Evolutionary conservation across 2,113 vertebrate genomes (phyloP), one percentile per base, ranked within the genome.

Genomic region (Fregata magnificens): DNA sequence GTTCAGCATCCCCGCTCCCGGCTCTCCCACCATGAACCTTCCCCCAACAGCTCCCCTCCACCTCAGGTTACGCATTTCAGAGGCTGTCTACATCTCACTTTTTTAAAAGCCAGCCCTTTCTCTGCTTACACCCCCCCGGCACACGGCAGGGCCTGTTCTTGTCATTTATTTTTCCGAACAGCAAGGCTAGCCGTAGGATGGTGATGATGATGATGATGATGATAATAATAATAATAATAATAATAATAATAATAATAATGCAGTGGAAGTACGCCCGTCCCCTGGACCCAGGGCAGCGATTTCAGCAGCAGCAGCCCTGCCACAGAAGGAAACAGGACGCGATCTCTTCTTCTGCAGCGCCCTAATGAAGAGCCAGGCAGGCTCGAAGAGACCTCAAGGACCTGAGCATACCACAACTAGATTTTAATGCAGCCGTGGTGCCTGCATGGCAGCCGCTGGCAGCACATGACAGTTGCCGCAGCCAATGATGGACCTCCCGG

Each of bases 211-310:
- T 34, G 10, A 26, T 24, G 7, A n/a, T 69, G 8, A 26, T 40
- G 21, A 19, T 31, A 19, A 15, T 45, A 15, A 31, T 38, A 1
- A 21, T 8, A 8, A 25, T 11, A 9, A 21, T 31, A 3, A 9
- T 24, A 9, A 22, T 18, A 3, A 2, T 29, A 7, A n/a, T 10
- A 25, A 3, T 40, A 13, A 20, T 28, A 1, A 36, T 28, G 56
- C 13, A n/a, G 34, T 24, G 58, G 21, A 24, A 59, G 5, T 59
- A 58, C 0, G 2, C 16, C 16, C 3, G 1, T 22, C 20, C 38
- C 36, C 72, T 29, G n/a, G 31, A 65, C 28, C 21, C 22, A 22
- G 40, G 8, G 17, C 49, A 95, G 26, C 8, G 32, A 47, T 53
- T 94, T 19, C 42, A 65, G 58, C 38, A 21, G 83, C 12, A 9